These are phyloP conservation scores for Staurois parvus DNA, from an alignment of 2,797 vertebrate genomes.

Conservation along the genomic window DNA sequence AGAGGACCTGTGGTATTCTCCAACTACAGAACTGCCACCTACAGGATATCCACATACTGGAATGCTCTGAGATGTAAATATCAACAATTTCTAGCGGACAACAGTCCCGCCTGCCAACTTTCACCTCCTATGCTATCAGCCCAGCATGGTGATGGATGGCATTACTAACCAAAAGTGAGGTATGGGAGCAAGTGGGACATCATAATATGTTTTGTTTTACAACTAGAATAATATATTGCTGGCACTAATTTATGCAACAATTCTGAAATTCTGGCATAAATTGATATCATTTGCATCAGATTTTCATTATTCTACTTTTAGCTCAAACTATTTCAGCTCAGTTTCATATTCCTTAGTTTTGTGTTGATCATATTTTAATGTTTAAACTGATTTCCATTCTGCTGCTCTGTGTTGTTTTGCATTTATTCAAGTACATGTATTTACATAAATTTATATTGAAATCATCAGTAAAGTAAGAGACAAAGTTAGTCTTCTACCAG, in stretches of 20 bases:
- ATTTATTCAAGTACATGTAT: not conserved
- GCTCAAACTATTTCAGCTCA: not conserved
- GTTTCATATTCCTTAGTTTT: not conserved
- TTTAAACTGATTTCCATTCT: conserved; percentile 6
- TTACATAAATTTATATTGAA: not conserved
- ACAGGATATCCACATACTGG: no score
- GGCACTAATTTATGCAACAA: not conserved
- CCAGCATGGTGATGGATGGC: not conserved
- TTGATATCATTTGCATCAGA: not conserved
- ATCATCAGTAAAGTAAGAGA: not conserved
- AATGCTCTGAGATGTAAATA: no score
- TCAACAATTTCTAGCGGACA: no score
- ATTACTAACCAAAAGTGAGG: not conserved
- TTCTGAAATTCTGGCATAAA: not conserved
- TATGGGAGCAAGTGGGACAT: no score
- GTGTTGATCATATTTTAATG: not conserved
- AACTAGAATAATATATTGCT: not conserved
- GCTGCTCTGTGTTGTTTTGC: not conserved
- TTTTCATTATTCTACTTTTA: not conserved
- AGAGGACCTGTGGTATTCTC: no score
- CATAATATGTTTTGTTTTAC: not conserved
- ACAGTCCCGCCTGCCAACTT: no score
- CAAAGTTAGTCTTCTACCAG: not conserved
- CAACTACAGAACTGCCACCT: no score
- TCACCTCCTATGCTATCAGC: no score